These are phyloP conservation scores for Phortica okadai DNA, from an alignment of 2,888 invertebrate species.

Conservation along the genomic window DNA sequence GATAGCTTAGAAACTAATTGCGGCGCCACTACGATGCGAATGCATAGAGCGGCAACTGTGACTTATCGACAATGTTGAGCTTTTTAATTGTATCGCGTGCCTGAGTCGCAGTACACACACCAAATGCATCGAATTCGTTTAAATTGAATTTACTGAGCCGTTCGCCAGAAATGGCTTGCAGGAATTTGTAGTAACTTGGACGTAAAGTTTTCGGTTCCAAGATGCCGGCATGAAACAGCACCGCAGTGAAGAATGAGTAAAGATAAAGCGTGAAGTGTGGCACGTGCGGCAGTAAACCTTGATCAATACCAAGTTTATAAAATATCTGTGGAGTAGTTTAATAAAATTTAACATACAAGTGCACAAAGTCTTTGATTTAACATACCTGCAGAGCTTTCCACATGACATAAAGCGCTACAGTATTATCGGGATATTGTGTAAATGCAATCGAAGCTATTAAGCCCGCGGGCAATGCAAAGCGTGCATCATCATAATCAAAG, in stretches of 20 bases:
- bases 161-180: conserved; percentile 85
- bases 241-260: conserved; percentile 86
- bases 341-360: not conserved
- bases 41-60: conserved; percentile 58
- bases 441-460: conserved; percentile 84
- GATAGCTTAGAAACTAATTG: no score
- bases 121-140: conserved; percentile 80
- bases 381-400: conserved; percentile 89
- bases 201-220: conserved; percentile 87
- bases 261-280: conserved; percentile 84
- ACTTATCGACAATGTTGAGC: conserved; percentile 60
- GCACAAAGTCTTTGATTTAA: not conserved
- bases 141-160: conserved; percentile 81
- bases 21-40: conserved; percentile 55
- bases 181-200: conserved; percentile 89
- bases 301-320: conserved; percentile 84
- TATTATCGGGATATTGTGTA: conserved; percentile 85
- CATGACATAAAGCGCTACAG: conserved; percentile 87
- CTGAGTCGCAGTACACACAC: conserved; percentile 78
- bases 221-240: conserved; percentile 87
- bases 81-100: conserved; percentile 75
- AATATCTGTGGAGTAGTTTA: conserved; percentile 78
- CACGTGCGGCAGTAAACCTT: conserved; percentile 81
- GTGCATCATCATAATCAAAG: conserved; percentile 80
- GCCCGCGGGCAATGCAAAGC: conserved; percentile 84